Percentiles rank a stretch among this genome's conserved stretches.
These are phyloP conservation scores for Corynorhinus townsendii DNA, from an alignment of 2,113 vertebrate species.

Conservation along the genomic window DNA sequence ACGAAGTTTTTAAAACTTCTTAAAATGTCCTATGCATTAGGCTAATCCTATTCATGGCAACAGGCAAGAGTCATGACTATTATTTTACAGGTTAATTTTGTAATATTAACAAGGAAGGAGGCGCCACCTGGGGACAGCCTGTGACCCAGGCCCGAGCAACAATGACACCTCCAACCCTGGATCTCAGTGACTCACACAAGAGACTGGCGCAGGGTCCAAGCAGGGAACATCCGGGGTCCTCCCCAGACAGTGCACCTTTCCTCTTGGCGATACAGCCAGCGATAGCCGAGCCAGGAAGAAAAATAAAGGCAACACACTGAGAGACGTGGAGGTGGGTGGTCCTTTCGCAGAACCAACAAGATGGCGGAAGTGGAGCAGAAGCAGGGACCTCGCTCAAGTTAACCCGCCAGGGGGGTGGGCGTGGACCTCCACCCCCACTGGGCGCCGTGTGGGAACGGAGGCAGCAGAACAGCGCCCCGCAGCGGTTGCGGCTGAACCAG, in stretches of 20 bases:
- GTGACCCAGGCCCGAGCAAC: too few species aligned
- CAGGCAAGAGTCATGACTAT: background rate
- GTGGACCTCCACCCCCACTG: too few species aligned
- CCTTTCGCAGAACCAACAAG: too few species aligned
- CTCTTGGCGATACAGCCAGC: background rate
- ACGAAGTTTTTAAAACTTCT: background rate
- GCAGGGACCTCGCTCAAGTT: too few species aligned
- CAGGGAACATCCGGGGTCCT: background rate
- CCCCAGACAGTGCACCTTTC: accelerated
- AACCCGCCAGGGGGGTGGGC: too few species aligned
- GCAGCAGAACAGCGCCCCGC: too few species aligned
- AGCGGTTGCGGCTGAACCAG: too few species aligned
- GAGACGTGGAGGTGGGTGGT: background rate
- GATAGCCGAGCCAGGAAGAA: background rate
- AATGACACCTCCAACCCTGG: background rate
- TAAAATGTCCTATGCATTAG: background rate
- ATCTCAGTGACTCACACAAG: background rate
- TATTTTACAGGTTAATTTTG: background rate
- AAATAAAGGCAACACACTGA: background rate
- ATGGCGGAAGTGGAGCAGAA: too few species aligned
- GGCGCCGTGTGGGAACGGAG: too few species aligned
- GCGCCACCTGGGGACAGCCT: too few species aligned
- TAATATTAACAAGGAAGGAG: background rate
- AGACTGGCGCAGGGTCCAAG: background rate
- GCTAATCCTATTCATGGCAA: background rate